Evolutionary conservation across 2,797 vertebrate species (phyloP), one percentile per base, ranked within the genome.

Genomic region (Peromyscus melanophrys): DNA sequence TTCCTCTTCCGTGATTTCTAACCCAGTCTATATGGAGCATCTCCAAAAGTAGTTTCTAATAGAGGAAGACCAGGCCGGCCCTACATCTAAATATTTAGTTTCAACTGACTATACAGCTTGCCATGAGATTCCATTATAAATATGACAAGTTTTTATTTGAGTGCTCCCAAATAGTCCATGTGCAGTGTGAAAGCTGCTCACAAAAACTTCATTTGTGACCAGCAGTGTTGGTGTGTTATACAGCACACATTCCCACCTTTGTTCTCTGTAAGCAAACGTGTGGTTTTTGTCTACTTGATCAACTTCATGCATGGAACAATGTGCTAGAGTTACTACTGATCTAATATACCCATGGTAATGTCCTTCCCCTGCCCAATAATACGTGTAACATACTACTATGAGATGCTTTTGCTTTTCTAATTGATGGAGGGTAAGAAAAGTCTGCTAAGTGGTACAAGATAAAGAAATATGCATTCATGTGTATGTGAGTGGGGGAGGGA

Each of bases 171-270:
- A 43, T 73, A 76, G n/a, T 19, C 23, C n/a, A 25, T 13, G 31
- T 57, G 19, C 29, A 40, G 0, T 67, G 11, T 84, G 16, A 90
- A 93, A 92, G 49, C 16, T 96, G 89, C 86, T 52, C 2, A 61
- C 4, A 97, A 89, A 97, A 89, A 92, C 11, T 77, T 96, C n/a
- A 31, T 93, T 93, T 92, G 34, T 77, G 59, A 43, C 52, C n/a
- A 27, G 77, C 17, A 76, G 23, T 81, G 27, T 75, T 43, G 46
- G 84, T 61, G 87, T 37, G 63, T 80, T 87, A 80, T 9, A 90
- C 8, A 63, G n/a, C 9, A 40, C 37, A 67, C n/a, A 61, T 80
- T 31, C 1, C 61, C 40, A 82, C 14, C 17, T 7, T 83, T 71
- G 3, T 2, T 76, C 37, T n/a, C 90, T 57, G 82, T 63, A 84